Evolutionary conservation across 1,140 invertebrate genomes (phyloP), one percentile per base, ranked within the genome.

Genomic region (Cyphomyrmex costatus): DNA sequence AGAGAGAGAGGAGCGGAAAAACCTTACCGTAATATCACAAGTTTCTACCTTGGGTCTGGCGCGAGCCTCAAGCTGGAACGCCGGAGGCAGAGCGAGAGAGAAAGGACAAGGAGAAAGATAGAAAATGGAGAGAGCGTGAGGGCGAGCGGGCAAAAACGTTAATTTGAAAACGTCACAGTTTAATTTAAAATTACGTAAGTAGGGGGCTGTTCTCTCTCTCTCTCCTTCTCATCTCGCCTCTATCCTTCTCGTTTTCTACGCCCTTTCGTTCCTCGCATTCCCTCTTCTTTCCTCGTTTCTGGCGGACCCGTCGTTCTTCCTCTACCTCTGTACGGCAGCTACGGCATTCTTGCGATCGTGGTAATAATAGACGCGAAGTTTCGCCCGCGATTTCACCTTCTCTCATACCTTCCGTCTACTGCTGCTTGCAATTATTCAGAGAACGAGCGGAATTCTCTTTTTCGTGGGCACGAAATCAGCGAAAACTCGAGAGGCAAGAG

Each of bases 81-180:
- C 88, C 74, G 86, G 63, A 84, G 86, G 85, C 91, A 86, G 92
- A 70, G 78, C 86, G 88, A 71, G 82, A 85, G 84, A 79, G 88
- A 90, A 82, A 74, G 86, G 87, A 74, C 71, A 68, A 60, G 12
- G 66, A 53, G 53, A 77, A 82, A 76, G 80, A 85, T n/a, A 56
- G 74, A 66, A 60, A 60, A 63, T 19, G 33, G 14, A 78, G 58
- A 36, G 83, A 85, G 70, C 49, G 51, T 74, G 71, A 77, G 90
- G 84, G 94, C 58, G 68, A 82, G 60, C 74, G 89, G 83, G 93
- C 93, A 95, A 95, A 95, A 95, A 95, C 94, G 93, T 95, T 95
- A 95, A 95, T 95, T 95, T 95, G 94, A 95, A 95, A 95, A 95
- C 92, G 94, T 95, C 94, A 94, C 93, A 92, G 93, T 95, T 95